A percentile compares a stretch with the other conserved stretches of the same genome.
phyloP scores from a whole-genome alignment of 2,797 vertebrate species.

The Alcedo quadribrachys region DNA sequence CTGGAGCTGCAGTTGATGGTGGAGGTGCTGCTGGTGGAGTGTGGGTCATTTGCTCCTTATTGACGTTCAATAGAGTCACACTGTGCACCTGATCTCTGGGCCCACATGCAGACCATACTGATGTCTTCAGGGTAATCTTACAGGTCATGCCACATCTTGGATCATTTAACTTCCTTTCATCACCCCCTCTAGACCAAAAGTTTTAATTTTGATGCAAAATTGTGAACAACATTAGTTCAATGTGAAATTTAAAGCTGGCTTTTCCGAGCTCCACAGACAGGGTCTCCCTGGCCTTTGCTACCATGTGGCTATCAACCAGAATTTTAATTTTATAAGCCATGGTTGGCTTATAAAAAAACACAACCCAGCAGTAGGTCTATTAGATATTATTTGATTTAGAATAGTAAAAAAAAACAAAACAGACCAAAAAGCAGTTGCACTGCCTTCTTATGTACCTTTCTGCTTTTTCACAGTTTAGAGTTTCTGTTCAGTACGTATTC shows the following conservation, averaged over 20 bases:
- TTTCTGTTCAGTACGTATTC: background rate
- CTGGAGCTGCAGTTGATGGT: background rate
- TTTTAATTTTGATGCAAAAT: conserved; percentile 61
- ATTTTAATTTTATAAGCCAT: conserved; percentile 76
- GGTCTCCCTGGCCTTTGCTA: conserved; percentile 66
- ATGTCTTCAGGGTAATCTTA: background rate
- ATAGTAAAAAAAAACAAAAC: background rate
- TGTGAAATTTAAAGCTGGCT: conserved; percentile 72
- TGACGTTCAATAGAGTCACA: background rate
- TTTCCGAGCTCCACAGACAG: conserved; percentile 55
- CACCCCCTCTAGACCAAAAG: conserved; percentile 21
- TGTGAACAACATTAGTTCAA: conserved; percentile 76
- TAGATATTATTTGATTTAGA: conserved; percentile 76
- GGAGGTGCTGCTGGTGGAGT: background rate
- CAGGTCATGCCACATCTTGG: background rate
- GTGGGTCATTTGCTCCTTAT: background rate
- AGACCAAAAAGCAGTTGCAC: conserved; percentile 25
- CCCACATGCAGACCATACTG: background rate
- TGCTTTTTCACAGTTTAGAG: background rate
- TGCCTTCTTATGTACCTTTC: conserved; percentile 22
- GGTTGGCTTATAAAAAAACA: conserved; percentile 58
- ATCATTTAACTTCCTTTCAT: conserved; percentile 44
- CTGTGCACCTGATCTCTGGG: conserved; percentile 24
- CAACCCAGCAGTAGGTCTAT: conserved; percentile 72
- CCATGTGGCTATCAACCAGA: conserved; percentile 72